Evolutionary conservation across 2,797 vertebrate genomes (phyloP).

Genomic region (Gephyroberyx darwinii): DNA sequence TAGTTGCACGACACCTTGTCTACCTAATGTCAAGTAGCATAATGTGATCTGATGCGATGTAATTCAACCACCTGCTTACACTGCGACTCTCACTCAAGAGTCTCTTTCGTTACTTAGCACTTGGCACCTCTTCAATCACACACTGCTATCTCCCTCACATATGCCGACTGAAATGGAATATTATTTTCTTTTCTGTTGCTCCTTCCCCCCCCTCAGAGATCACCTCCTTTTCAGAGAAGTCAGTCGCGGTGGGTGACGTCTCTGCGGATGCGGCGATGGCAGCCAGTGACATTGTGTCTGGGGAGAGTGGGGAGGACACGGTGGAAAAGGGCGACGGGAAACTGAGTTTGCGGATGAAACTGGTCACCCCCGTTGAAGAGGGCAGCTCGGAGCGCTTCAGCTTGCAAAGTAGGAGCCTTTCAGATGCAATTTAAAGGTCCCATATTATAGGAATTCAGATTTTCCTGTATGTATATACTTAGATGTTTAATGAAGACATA

Average conservation of each 20-base stretch:
- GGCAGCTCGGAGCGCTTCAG: conserved; percentile 89
- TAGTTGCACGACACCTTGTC: not conserved
- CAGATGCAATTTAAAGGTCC: not conserved
- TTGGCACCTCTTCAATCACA: too few species aligned
- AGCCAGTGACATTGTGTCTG: conserved; percentile 80
- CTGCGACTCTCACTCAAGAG: not conserved
- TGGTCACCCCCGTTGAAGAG: conserved; percentile 89
- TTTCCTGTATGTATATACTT: too few species aligned
- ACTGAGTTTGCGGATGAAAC: conserved; percentile 91
- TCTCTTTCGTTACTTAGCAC: too few species aligned
- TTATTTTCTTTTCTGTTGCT: not conserved
- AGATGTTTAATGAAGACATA: too few species aligned
- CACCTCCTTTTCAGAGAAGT: conserved; percentile 77
- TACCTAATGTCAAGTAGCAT: not conserved
- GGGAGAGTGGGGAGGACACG: conserved; percentile 73
- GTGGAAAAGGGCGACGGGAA: conserved; percentile 80
- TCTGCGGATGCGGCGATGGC: conserved; percentile 83
- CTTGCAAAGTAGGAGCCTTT: conserved; percentile 89
- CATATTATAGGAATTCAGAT: too few species aligned
- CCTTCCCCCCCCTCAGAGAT: conserved; percentile 48
- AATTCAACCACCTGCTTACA: not conserved
- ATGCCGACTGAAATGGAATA: not conserved
- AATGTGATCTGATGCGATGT: not conserved
- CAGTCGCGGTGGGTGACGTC: conserved; percentile 75
- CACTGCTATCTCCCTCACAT: too few species aligned